Evolutionary conservation across 2,113 vertebrate genomes (phyloP).

Genomic region (Puffinus mauretanicus): DNA sequence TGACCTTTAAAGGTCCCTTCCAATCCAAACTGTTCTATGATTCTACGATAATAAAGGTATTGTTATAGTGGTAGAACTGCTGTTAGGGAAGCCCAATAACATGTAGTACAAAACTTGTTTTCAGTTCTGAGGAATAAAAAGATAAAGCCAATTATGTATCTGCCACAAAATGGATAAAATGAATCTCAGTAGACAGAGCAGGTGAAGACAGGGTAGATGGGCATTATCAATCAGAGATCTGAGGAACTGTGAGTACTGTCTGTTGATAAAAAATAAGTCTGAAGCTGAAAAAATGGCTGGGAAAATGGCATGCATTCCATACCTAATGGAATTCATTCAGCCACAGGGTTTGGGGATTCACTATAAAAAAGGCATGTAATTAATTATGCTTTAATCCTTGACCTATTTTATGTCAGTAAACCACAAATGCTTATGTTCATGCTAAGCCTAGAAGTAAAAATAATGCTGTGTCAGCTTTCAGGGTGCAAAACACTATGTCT

Average conservation of each 20-base stretch:
- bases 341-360: not conserved
- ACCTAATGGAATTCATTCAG: not conserved
- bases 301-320: not conserved
- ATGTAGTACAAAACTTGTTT: not conserved
- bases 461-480: constrained; percentile 23
- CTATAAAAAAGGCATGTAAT: constrained; percentile 3
- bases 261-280: not conserved
- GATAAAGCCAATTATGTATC: not conserved
- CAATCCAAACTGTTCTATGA: too few relatives aligned
- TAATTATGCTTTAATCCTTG: constrained; percentile 48
- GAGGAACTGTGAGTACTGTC: not conserved
- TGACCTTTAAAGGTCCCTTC: too few relatives aligned
- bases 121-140: not conserved
- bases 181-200: not conserved
- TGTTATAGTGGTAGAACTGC: not conserved
- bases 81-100: not conserved
- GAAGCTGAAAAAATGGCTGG: not conserved
- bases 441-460: constrained; percentile 39
- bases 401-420: constrained; percentile 59
- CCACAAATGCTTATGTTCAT: constrained; percentile 1
- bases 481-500: not conserved
- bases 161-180: not conserved
- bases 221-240: not conserved
- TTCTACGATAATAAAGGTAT: not conserved
- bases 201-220: not conserved